Evolutionary conservation across 2,888 invertebrate species (phyloP).

Genomic region (Spatulosminthurus flaviceps): DNA sequence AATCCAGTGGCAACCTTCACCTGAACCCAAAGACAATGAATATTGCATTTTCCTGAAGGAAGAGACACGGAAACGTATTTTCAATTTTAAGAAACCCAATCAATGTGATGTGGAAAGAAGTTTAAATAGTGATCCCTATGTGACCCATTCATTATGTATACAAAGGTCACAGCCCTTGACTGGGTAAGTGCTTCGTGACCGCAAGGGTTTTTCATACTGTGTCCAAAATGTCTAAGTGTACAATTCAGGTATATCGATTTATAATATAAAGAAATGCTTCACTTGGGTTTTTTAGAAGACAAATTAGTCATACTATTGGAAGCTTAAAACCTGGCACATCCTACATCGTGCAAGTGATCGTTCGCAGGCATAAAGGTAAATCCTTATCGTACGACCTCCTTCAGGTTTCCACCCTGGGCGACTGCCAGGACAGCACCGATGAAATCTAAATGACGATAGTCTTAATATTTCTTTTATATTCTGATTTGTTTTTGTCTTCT

Average conservation of each 20-base stretch:
- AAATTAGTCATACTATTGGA: slow-evolving; percentile 69
- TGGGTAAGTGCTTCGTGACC: slow-evolving; percentile 26
- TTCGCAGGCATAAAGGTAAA: slow-evolving; percentile 70
- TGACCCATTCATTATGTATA: slow-evolving; percentile 66
- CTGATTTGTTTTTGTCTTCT: no score
- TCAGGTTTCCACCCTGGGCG: slow-evolving; percentile 67
- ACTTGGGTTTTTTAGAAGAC: slow-evolving; percentile 66
- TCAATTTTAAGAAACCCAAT: slow-evolving; percentile 66
- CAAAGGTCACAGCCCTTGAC: slow-evolving; percentile 62
- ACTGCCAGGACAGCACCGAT: slow-evolving; percentile 5
- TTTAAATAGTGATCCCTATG: slow-evolving; percentile 67
- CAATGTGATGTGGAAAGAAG: slow-evolving; percentile 68
- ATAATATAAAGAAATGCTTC: no score
- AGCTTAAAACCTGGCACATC: slow-evolving; percentile 70
- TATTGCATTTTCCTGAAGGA: slow-evolving; percentile 68
- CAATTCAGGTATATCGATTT: no score
- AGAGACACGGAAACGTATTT: slow-evolving; percentile 64
- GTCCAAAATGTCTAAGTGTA: no score
- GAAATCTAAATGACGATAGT: neutral
- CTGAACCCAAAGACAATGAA: slow-evolving; percentile 66
- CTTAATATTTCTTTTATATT: no score
- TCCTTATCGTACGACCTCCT: slow-evolving; percentile 72
- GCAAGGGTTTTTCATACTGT: no score
- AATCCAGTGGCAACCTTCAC: slow-evolving; percentile 72
- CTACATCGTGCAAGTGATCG: slow-evolving; percentile 72